phyloP scores from a whole-genome alignment of 2,113 vertebrate genomes.

The Leptosomus discolor region DNA sequence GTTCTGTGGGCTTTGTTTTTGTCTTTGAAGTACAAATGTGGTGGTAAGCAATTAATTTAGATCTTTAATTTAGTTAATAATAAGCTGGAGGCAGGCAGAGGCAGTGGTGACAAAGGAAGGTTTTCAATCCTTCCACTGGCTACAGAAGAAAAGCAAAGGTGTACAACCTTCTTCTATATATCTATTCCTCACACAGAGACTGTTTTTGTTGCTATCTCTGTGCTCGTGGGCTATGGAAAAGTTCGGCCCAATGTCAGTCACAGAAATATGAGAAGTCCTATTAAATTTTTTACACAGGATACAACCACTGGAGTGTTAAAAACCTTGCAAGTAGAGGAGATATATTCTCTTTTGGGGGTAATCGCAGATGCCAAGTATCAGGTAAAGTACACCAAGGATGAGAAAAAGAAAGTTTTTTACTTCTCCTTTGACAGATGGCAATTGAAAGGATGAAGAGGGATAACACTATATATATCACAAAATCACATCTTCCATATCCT shows the following conservation, averaged over 20 bases:
- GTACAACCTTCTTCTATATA: not conserved
- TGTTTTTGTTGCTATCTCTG: not conserved
- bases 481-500: not conserved
- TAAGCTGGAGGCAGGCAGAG: not conserved
- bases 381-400: not conserved
- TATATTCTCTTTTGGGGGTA: not conserved
- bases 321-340: not conserved
- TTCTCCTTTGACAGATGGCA: not conserved
- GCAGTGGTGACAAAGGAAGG: not conserved
- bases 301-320: not conserved
- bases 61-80: not conserved
- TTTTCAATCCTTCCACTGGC: not conserved
- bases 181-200: not conserved
- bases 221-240: not conserved
- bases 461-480: not conserved
- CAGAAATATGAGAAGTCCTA: not conserved
- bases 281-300: not conserved
- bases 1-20: not conserved
- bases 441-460: not conserved
- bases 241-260: not conserved
- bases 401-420: not conserved
- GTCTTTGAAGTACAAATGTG: not conserved
- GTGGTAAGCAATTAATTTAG: not conserved
- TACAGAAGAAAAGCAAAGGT: not conserved
- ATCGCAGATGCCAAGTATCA: not conserved